Evolutionary conservation across 30 jellyfish, hydroid and myxozoan species (phyloP).

Genomic region (Haliclystus octoradiatus): DNA sequence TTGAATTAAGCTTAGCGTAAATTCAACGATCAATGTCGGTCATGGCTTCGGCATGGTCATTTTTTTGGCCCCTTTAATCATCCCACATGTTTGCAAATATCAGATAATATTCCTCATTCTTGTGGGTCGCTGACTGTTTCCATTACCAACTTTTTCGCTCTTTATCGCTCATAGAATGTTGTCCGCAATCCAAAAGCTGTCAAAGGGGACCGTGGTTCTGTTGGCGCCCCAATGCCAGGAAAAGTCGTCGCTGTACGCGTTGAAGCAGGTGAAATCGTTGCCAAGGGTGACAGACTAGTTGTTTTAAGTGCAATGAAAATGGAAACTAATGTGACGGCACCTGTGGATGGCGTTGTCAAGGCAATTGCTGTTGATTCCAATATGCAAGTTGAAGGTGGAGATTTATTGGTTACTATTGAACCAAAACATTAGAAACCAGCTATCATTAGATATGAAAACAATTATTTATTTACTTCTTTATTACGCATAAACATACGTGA

Average conservation of each 20-base stretch:
- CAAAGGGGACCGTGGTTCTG: slow-evolving; percentile 75
- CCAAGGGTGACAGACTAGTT: slow-evolving; percentile 83
- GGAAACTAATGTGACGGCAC: slow-evolving; percentile 97
- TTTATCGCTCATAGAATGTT: slow-evolving; percentile 46
- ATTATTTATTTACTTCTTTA: too few relatives aligned
- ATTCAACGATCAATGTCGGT: too few relatives aligned
- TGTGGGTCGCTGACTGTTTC: too few relatives aligned
- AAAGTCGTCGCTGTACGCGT: slow-evolving; percentile 89
- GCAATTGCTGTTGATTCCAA: slow-evolving; percentile 54
- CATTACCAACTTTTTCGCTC: too few relatives aligned
- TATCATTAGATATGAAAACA: too few relatives aligned
- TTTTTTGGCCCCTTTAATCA: too few relatives aligned
- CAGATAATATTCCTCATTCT: too few relatives aligned
- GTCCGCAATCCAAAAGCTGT: slow-evolving; percentile 93
- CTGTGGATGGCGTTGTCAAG: slow-evolving; percentile 76
- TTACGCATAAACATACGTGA: too few relatives aligned
- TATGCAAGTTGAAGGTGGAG: slow-evolving; percentile 81
- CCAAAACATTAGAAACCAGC: slow-evolving; percentile 27
- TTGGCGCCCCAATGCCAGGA: slow-evolving; percentile 99
- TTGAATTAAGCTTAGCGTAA: too few relatives aligned
- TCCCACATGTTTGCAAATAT: too few relatives aligned
- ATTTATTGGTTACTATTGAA: slow-evolving; percentile 67
- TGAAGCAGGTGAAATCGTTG: slow-evolving; percentile 74
- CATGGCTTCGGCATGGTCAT: too few relatives aligned
- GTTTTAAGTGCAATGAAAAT: slow-evolving; percentile 98